Base-by-base conservation (phyloP, 2,797 vertebrate genomes). In the Malacoctenus gilli region DNA sequence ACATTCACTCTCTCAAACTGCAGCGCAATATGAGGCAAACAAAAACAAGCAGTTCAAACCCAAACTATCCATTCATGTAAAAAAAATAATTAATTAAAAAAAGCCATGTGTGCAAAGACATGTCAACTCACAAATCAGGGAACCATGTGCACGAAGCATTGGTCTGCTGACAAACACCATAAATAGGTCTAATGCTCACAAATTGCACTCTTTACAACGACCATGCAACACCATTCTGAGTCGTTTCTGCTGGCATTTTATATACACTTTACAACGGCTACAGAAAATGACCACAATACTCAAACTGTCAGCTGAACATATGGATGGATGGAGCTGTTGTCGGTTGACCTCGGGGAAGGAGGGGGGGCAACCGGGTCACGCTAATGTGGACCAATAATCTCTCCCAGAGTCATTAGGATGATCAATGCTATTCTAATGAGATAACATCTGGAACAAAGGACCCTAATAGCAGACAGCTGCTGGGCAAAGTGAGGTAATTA, bases 401-500 rank as follows among this genome's bases (percentile, higher is more conserved):
- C 83, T 84, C 71, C 66, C 36, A 19, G 57, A 86, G 62, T 83
- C 84, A 86, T 91, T 90, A 91, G 55, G 65, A 89, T 91, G 87
- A 92, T 91, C 86, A 90, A 91, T 89, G 80, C 78, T 65, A 84
- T 88, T 89, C 80, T 90, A 88, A 91, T 89, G 87, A 89, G 87
- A 87, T 84, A 91, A 91, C 87, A 91, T 89, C 91, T 92, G 91
- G 89, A 90, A 91, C 86, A 91, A 90, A 91, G 83, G 72, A 51
- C 69, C 51, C 81, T 91, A 92, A 92, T 88, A 88, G 87, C 87
- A 86, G 89, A 89, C 89, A 92, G 90, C 89, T 92, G 91, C 82
- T 88, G 77, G 72, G 76, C 76, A 87, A 83, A 89, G 85, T 85
- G 82, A 81, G 77, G 80, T 85, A 90, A 91, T 92, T 91, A 91